Conservation (phyloP, 2,113 vertebrate species). For the Microtus oregoni region DNA sequence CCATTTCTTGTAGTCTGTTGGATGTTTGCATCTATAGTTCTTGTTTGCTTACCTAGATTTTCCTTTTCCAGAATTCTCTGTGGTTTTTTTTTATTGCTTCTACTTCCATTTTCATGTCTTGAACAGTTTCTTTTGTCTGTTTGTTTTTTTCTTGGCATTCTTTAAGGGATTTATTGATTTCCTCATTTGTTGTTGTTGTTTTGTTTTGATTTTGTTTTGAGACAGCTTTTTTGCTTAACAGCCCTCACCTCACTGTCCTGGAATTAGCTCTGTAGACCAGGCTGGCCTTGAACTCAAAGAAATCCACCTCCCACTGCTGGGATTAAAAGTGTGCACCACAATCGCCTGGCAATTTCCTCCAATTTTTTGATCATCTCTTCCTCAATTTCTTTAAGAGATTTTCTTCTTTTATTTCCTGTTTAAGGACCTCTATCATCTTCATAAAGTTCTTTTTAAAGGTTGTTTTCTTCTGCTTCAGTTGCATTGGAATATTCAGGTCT, state of each 20-base stretch:
- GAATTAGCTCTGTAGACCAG: too few relatives aligned
- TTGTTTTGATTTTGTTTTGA: too few relatives aligned
- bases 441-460: not conserved
- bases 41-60: not conserved
- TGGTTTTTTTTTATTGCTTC: not conserved
- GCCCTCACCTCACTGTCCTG: too few relatives aligned
- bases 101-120: not conserved
- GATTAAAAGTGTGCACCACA: too few relatives aligned
- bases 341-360: not conserved
- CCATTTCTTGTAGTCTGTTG: not conserved
- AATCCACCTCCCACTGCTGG: too few relatives aligned
- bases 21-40: not conserved
- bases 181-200: too few relatives aligned
- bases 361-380: not conserved
- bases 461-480: not conserved
- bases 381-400: not conserved
- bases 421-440: not conserved
- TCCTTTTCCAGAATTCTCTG: not conserved
- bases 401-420: not conserved
- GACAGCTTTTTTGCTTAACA: too few relatives aligned
- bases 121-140: not conserved
- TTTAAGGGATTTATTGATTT: not conserved
- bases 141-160: not conserved
- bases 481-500: not conserved
- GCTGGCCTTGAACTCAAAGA: too few relatives aligned